Evolutionary conservation across 2,888 invertebrate genomes (phyloP).

Genomic region (Matsumyia berberina): DNA sequence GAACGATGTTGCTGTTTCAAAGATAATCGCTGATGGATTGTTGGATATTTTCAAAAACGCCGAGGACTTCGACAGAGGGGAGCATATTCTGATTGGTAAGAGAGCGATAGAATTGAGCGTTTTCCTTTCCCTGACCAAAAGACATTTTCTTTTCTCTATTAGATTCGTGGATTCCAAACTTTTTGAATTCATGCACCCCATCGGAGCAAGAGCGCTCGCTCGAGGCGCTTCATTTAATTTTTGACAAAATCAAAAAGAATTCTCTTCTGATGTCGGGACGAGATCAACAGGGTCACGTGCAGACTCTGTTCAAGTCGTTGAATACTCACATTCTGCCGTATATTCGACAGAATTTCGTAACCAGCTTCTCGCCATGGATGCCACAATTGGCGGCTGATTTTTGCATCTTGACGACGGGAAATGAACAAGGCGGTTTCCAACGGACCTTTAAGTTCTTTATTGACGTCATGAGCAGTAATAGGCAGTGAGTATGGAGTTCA

Average conservation of each 20-base stretch:
- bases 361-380: slow-evolving; percentile 80
- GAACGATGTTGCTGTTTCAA: slow-evolving; percentile 80
- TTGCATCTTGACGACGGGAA: slow-evolving; percentile 77
- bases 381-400: slow-evolving; percentile 82
- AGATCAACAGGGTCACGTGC: slow-evolving; percentile 49
- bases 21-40: slow-evolving; percentile 80
- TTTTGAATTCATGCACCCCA: slow-evolving; percentile 80
- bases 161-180: slow-evolving; percentile 82
- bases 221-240: slow-evolving; percentile 81
- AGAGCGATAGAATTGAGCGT: neutral
- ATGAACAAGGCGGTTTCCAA: slow-evolving; percentile 78
- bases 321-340: slow-evolving; percentile 82
- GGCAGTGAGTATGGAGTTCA: slow-evolving; percentile 76
- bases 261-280: slow-evolving; percentile 50
- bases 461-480: slow-evolving; percentile 79
- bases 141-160: neutral
- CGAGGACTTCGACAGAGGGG: slow-evolving; percentile 81
- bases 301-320: slow-evolving; percentile 79
- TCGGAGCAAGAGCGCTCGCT: slow-evolving; percentile 82
- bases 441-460: slow-evolving; percentile 80
- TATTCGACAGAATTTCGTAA: slow-evolving; percentile 81
- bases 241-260: slow-evolving; percentile 78
- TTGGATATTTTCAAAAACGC: slow-evolving; percentile 80
- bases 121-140: neutral
- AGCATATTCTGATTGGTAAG: slow-evolving; percentile 80